Base-by-base conservation (phyloP, 2,797 vertebrate species). In the Forpus xanthops region DNA sequence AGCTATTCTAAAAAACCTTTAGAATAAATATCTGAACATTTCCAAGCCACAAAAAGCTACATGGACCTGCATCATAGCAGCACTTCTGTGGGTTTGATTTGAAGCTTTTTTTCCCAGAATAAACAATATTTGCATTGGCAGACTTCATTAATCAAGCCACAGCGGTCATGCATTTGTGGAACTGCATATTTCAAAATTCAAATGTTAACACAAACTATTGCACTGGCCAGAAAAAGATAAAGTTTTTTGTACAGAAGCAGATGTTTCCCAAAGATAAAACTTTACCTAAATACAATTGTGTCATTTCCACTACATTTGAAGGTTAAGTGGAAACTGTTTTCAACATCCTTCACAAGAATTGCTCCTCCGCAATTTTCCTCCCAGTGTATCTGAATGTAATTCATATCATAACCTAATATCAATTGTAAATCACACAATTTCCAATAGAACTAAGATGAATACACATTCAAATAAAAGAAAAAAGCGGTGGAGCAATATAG, bases 371-470 rank as follows among this genome's bases (percentile, higher is more conserved):
- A 70, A 30, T 91, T 97, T 92, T 91, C 24, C 61, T 93, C 92
- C 96, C 78, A 13, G 13, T 86, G 89, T 96, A 97, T 91, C 80
- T 96, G 94, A 94, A 96, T 88, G 87, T 93, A 94, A 95, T 96
- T 97, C 97, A 94, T 96, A 97, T 96, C 95, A 95, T 93, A 97
- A 89, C 78, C 70, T 96, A 93, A 93, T 93, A 97, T 94, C 89
- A 92, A 87, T 87, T 94, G 96, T 98, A 98, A 98, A 98, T 98
- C 96, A 97, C 77, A 58, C 77, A n/a, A 88, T 97, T 97, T 98
- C 96, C 45, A 60, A 92, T 94, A 96, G 94, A 97, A 97, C 90
- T 82, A 81, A 79, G 91, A 96, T 96, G 94, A 96, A 97, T 93
- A 92, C 86, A 78, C 55, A 41, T 95, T 93, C 64, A 62, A 97